Percentiles rank a stretch among this genome's conserved stretches.
These are phyloP conservation scores for Onychomys torridus DNA, from an alignment of 2,797 vertebrate genomes.

Conservation along the genomic window DNA sequence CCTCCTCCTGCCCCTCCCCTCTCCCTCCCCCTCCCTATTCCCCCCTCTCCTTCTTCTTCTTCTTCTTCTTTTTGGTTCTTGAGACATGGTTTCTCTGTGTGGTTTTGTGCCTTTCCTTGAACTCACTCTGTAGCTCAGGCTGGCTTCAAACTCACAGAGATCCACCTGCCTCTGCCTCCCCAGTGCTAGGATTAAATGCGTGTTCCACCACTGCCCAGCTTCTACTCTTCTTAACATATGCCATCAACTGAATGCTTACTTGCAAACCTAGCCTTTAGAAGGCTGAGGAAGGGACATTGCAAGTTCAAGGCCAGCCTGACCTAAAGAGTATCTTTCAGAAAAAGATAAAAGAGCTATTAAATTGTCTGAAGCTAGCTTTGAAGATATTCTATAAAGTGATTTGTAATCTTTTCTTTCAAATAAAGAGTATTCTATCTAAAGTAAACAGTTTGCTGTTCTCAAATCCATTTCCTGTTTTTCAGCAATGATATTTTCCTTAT, in stretches of 20 bases:
- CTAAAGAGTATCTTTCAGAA: background rate
- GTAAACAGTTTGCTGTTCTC: constrained; percentile 29
- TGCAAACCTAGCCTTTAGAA: background rate
- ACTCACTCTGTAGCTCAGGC: no score
- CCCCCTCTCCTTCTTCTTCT: no score
- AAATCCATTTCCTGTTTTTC: constrained; percentile 23
- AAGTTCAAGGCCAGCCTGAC: background rate
- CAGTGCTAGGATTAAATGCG: no score
- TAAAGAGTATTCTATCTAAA: background rate
- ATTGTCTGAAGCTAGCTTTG: background rate
- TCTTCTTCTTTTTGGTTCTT: no score
- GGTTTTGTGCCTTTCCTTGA: no score
- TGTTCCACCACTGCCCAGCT: no score
- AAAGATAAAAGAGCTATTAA: background rate
- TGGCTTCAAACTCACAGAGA: no score
- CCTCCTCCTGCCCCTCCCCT: no score
- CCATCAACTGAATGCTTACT: background rate
- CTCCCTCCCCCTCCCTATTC: no score
- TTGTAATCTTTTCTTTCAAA: constrained; percentile 14
- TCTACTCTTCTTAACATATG: background rate
- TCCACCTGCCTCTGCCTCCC: no score
- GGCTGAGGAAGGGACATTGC: background rate
- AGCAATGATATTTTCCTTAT: background rate
- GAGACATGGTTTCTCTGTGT: no score
- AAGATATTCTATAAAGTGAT: constrained; percentile 34